Percentiles rank a stretch among this genome's conserved stretches.
These are phyloP conservation scores for Poeciliopsis presidionis DNA, from an alignment of 2,797 vertebrate species.

Conservation along the genomic window DNA sequence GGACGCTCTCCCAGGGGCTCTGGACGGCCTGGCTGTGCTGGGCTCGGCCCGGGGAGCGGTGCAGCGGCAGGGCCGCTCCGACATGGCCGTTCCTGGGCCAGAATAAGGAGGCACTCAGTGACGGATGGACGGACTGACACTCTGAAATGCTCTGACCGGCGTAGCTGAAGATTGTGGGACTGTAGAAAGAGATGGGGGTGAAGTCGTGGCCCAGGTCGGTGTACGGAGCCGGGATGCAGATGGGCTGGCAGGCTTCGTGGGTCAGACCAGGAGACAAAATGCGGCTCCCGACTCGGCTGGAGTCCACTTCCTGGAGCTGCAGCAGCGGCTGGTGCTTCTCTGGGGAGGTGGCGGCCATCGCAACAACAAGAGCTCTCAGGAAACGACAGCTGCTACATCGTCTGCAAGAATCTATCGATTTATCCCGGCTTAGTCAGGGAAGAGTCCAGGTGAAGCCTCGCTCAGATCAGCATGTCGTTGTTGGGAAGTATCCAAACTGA, in stretches of 20 bases:
- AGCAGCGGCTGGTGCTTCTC: constrained; percentile 84
- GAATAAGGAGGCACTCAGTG: constrained; percentile 81
- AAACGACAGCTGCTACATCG: constrained; percentile 36
- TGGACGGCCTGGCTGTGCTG: constrained; percentile 84
- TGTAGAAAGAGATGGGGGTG: constrained; percentile 86
- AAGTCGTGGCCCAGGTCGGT: constrained; percentile 88
- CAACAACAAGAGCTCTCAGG: constrained; percentile 11
- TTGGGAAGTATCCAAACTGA: no score
- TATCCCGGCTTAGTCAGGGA: constrained; percentile 27
- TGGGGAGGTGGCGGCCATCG: constrained; percentile 79
- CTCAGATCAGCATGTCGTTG: neutral
- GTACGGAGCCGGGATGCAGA: constrained; percentile 91
- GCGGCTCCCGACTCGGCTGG: constrained; percentile 71
- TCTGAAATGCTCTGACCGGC: constrained; percentile 77
- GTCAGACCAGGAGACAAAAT: constrained; percentile 76
- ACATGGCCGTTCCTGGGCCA: constrained; percentile 86
- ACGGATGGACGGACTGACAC: constrained; percentile 75
- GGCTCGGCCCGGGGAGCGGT: constrained; percentile 80
- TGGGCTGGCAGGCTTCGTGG: constrained; percentile 78
- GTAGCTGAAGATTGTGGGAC: constrained; percentile 88
- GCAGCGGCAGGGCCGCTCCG: constrained; percentile 82
- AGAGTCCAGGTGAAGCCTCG: neutral
- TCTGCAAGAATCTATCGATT: neutral
- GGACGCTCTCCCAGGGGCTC: constrained; percentile 80
- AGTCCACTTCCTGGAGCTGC: constrained; percentile 87